These are phyloP conservation scores for Catharus minimus DNA, from an alignment of 2,113 vertebrate species.

Conservation along the genomic window DNA sequence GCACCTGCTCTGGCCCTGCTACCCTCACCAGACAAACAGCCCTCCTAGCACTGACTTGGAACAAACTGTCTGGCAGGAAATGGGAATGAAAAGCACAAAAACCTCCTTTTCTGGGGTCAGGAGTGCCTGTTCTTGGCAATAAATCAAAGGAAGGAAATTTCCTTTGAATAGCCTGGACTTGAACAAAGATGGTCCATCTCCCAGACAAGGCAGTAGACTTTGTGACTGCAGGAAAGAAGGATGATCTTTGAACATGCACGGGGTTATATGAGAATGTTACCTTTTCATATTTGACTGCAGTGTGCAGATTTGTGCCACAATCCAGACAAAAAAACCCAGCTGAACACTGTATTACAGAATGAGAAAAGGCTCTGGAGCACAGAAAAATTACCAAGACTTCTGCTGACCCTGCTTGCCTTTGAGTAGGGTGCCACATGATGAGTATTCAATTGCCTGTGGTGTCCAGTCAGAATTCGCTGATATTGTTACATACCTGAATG, in stretches of 20 bases:
- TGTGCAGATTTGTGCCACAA: neutral
- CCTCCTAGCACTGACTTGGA: neutral
- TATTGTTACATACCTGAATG: neutral
- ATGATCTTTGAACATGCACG: neutral
- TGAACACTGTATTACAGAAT: neutral
- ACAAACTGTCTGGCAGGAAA: slow-evolving; percentile 17
- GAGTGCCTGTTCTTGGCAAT: slow-evolving; percentile 22
- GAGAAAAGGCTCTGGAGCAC: neutral
- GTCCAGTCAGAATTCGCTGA: neutral
- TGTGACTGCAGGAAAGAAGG: neutral
- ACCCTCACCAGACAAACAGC: slow-evolving; percentile 15
- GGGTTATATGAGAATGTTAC: neutral
- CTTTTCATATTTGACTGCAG: neutral
- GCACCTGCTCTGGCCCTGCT: neutral
- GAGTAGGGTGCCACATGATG: neutral
- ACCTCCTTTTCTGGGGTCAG: neutral
- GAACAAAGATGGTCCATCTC: neutral
- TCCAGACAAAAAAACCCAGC: neutral
- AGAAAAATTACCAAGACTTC: neutral
- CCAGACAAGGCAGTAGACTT: neutral
- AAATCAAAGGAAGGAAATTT: slow-evolving; percentile 39
- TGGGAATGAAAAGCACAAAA: neutral
- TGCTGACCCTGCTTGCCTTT: neutral
- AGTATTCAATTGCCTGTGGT: neutral
- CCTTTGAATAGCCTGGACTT: slow-evolving; percentile 6